Evolutionary conservation across 1,140 invertebrate genomes (phyloP).

Genomic region (Megalonaias nervosa): DNA sequence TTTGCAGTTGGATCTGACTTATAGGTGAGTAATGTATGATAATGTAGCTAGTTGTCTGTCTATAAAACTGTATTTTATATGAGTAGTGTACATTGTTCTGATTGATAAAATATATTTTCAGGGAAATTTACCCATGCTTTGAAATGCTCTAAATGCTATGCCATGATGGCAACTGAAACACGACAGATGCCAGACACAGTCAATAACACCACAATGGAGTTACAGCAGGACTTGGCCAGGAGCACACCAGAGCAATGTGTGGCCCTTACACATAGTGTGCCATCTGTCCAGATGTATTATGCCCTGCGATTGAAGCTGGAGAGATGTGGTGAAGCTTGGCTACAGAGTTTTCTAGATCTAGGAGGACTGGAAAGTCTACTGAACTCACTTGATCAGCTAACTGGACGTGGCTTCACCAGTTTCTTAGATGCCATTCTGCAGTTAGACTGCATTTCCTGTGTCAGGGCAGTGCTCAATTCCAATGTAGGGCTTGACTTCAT

Average conservation of each 20-base stretch:
- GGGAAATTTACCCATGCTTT: too few species aligned
- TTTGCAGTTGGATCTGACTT: too few species aligned
- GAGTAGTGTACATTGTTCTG: too few species aligned
- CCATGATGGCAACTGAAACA: too few species aligned
- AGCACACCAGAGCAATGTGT: conserved; percentile 34
- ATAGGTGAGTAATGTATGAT: too few species aligned
- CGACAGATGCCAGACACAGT: not conserved
- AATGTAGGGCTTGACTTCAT: conserved; percentile 45
- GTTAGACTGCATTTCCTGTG: conserved; percentile 56
- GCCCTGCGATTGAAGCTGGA: conserved; percentile 51
- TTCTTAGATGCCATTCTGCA: conserved; percentile 59
- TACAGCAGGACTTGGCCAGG: conserved; percentile 34
- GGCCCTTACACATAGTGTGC: conserved; percentile 37
- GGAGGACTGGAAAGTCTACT: conserved; percentile 53
- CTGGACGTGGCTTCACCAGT: conserved; percentile 39
- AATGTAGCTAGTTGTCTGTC: too few species aligned
- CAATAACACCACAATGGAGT: conserved; percentile 32
- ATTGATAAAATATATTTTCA: too few species aligned
- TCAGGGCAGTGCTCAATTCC: conserved; percentile 49
- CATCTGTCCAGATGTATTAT: conserved; percentile 46
- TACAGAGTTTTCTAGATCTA: conserved; percentile 49
- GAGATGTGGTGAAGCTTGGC: conserved; percentile 43
- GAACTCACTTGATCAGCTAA: conserved; percentile 52
- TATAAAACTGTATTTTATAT: too few species aligned
- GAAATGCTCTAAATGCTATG: too few species aligned